A percentile compares a stretch with the other conserved stretches of the same genome.
These are phyloP conservation scores for Characodon lateralis DNA, from an alignment of 2,797 vertebrate genomes.

Conservation along the genomic window DNA sequence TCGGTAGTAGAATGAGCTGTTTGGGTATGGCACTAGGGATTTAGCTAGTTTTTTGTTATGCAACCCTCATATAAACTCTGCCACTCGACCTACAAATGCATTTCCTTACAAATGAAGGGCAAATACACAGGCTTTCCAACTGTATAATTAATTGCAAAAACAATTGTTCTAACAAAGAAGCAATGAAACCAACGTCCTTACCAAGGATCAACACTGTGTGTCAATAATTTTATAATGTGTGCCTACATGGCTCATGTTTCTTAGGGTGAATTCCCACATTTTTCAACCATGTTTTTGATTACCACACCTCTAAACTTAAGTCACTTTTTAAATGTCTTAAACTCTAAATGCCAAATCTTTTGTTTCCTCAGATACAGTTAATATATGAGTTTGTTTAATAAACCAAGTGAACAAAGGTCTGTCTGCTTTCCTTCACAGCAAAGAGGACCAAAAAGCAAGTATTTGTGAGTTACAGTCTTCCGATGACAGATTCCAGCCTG, in stretches of 20 bases:
- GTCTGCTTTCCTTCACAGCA: conserved; percentile 75
- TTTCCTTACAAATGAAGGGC: background rate
- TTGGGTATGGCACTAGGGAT: too few species aligned
- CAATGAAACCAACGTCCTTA: background rate
- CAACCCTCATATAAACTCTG: background rate
- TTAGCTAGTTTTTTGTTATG: background rate
- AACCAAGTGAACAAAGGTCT: conserved; percentile 8
- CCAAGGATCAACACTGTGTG: background rate
- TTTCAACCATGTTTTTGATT: background rate
- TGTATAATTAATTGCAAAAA: background rate
- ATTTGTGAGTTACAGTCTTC: conserved; percentile 93
- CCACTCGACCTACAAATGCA: background rate
- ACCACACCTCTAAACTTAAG: background rate
- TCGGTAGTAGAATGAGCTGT: too few species aligned
- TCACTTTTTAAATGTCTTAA: background rate
- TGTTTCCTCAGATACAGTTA: background rate
- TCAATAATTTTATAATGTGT: background rate
- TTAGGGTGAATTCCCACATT: background rate
- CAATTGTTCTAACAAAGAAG: background rate
- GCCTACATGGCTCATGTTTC: background rate
- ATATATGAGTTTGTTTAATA: background rate
- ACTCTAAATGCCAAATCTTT: background rate
- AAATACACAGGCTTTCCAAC: background rate
- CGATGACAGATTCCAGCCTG: conserved; percentile 83
- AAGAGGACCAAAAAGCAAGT: conserved; percentile 96